These are phyloP conservation scores for Hylyphantes graminicola DNA, from an alignment of 1,140 invertebrate species.

Conservation along the genomic window DNA sequence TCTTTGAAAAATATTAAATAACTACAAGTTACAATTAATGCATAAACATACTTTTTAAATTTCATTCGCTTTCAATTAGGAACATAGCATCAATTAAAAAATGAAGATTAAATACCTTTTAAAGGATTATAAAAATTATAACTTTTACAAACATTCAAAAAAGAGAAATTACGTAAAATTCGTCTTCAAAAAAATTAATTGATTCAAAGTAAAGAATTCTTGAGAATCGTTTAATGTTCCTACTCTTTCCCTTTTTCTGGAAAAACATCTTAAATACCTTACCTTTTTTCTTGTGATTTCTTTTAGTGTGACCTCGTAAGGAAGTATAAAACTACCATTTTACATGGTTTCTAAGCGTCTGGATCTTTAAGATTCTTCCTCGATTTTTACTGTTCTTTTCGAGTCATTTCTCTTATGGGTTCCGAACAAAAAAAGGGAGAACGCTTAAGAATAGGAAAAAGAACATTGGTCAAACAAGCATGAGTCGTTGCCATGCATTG, in stretches of 20 bases:
- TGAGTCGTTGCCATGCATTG: too few species aligned
- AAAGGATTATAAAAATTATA: conserved; percentile 2
- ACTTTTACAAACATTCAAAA: neutral
- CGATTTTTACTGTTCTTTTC: conserved; percentile 32
- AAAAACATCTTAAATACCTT: neutral
- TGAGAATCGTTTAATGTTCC: too few species aligned
- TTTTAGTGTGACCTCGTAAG: conserved; percentile 21
- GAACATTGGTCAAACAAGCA: conserved; percentile 22
- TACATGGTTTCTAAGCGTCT: conserved; percentile 35
- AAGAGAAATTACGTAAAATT: too few species aligned
- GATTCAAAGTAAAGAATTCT: too few species aligned
- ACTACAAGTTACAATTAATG: too few species aligned
- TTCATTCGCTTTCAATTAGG: too few species aligned
- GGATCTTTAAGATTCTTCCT: conserved; percentile 40
- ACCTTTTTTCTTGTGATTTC: neutral
- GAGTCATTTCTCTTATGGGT: conserved; percentile 31
- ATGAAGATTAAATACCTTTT: neutral
- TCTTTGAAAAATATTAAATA: too few species aligned
- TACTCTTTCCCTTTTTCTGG: too few species aligned
- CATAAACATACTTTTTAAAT: too few species aligned
- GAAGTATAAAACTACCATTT: conserved; percentile 38
- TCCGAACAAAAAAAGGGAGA: conserved; percentile 17
- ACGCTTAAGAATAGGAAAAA: conserved; percentile 15
- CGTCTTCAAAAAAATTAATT: too few species aligned
- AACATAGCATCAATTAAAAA: too few species aligned